Evolutionary conservation across 2,797 vertebrate species (phyloP).

Genomic region (Odontamblyopus rebecca): DNA sequence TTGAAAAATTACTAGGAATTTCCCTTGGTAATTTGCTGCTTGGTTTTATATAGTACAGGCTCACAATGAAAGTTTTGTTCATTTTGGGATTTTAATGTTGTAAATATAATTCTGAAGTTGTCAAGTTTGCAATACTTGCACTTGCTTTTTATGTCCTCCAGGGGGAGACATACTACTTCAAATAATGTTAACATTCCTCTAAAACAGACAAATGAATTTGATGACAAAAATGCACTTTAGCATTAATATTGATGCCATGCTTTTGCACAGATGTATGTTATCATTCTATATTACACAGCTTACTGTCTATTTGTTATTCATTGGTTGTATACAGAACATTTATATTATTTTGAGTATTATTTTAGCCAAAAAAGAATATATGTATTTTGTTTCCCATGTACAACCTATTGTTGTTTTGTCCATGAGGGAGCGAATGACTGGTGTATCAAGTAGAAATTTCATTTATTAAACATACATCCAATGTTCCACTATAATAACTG

Average conservation of each 20-base stretch:
- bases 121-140: not conserved
- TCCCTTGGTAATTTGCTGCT: not conserved
- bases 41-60: not conserved
- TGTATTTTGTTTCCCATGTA: slow-evolving; percentile 37
- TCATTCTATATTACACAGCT: slow-evolving; percentile 30
- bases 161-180: slow-evolving; percentile 36
- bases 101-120: not conserved
- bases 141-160: slow-evolving; percentile 51
- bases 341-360: slow-evolving; percentile 27
- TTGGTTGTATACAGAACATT: slow-evolving; percentile 22
- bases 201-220: slow-evolving; percentile 46
- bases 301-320: slow-evolving; percentile 26
- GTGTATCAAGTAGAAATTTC: slow-evolving; percentile 41
- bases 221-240: slow-evolving; percentile 68
- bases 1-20: no score
- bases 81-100: not conserved
- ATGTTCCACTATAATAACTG: slow-evolving; percentile 18
- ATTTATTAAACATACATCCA: slow-evolving; percentile 60
- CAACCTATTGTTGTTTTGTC: slow-evolving; percentile 28
- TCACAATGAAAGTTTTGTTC: not conserved
- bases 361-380: slow-evolving; percentile 17
- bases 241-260: slow-evolving; percentile 54
- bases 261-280: slow-evolving; percentile 59
- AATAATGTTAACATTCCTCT: slow-evolving; percentile 49
- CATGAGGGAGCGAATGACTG: slow-evolving; percentile 37